phyloP scores from a whole-genome alignment of 2,888 invertebrate genomes.

The Pocota personata region DNA sequence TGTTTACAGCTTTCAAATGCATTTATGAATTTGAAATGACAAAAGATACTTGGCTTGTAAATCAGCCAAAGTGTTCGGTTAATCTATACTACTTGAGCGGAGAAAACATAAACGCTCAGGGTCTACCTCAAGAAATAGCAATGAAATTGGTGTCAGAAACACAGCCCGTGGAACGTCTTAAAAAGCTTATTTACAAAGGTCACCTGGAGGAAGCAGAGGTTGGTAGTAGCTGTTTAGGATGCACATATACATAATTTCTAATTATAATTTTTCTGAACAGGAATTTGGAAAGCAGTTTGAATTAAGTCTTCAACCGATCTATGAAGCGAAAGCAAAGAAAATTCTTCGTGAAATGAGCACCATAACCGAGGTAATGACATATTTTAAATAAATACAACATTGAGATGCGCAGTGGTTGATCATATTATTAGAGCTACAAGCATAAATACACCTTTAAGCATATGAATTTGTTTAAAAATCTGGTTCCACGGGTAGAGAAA shows the following conservation, averaged over 20 bases:
- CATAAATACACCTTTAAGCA: no score
- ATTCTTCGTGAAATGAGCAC: conserved; percentile 78
- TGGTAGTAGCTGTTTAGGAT: neutral
- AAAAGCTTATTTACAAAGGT: conserved; percentile 81
- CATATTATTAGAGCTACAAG: no score
- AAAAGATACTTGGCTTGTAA: conserved; percentile 80
- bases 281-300: conserved; percentile 81
- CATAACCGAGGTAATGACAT: conserved; percentile 74
- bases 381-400: neutral
- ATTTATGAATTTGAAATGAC: conserved; percentile 79
- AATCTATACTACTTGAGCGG: conserved; percentile 81
- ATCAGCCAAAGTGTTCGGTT: conserved; percentile 80
- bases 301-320: conserved; percentile 81
- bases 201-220: conserved; percentile 82
- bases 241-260: neutral
- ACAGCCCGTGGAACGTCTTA: conserved; percentile 81
- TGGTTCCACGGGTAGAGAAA: no score
- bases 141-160: conserved; percentile 82
- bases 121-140: conserved; percentile 79
- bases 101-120: conserved; percentile 73
- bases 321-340: conserved; percentile 80
- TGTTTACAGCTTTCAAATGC: conserved; percentile 78
- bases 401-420: no score
- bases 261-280: conserved; percentile 69
- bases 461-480: no score